Evolutionary conservation across 2,888 invertebrate species (phyloP), one percentile per base, ranked within the genome.

Genomic region (Diogma glabrata): DNA sequence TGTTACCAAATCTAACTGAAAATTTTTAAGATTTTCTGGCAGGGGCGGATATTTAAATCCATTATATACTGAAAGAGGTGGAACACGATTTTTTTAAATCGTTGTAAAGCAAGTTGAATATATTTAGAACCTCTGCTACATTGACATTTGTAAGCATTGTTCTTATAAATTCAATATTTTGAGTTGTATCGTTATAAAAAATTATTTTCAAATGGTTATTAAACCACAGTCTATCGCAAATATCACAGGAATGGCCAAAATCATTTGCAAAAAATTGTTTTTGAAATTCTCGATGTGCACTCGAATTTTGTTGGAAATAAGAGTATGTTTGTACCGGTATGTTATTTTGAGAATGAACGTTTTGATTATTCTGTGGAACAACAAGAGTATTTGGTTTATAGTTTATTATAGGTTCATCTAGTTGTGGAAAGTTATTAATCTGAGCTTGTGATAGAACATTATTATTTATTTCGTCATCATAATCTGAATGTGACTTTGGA

Each of bases 1-100:
- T 8, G 52, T 43, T 5, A 61, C 53, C 1, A 55, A 38, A 54
- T 61, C 52, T 30, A 61, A 52, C 16, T 47, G 52, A 47, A 46
- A 47, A 14, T 47, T 17, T n/a, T n/a, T n/a, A n/a, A 33, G 33
- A 33, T 33, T 9, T 33, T 33, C 10, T 14, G 4, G 33, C 12
- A 33, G 14, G 10, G 4, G 33, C 12, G 33, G 33, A 33, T 33
- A 33, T 33, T 33, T 33, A 33, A 33, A 33, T 33, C 33, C 33
- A n/a, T n/a, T n/a, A n/a, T n/a, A n/a, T n/a, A n/a, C n/a, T n/a
- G n/a, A n/a, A n/a, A n/a, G n/a, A n/a, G 10, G 10, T 33, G 33
- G 10, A 33, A 33, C 14, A 33, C 33, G 33, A 33, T 33, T 33
- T 4, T 33, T 33, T 33, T 33, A 7, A 33, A 33, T 33, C 14